These are phyloP conservation scores for Theretra japonica DNA, from an alignment of 2,888 invertebrate species.

Conservation along the genomic window DNA sequence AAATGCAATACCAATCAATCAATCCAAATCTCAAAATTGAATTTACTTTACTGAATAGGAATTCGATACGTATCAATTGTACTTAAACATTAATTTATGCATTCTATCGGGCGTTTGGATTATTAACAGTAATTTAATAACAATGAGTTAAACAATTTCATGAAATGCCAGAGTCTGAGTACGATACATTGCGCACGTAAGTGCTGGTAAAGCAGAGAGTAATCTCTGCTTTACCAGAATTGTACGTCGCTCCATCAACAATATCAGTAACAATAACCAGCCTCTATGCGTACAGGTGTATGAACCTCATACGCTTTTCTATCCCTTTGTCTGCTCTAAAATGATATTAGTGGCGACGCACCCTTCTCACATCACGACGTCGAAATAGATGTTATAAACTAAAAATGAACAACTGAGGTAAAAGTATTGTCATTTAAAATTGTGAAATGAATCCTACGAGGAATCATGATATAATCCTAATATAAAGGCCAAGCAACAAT, in stretches of 20 bases:
- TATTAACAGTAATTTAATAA: neutral
- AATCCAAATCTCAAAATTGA: conserved; percentile 9
- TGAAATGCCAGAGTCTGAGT: conserved; percentile 49
- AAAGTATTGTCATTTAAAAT: too few relatives aligned
- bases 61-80: neutral
- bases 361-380: conserved; percentile 55
- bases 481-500: too few relatives aligned
- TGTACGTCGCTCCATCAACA: conserved; percentile 56
- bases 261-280: conserved; percentile 55
- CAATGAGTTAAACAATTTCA: neutral
- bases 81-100: neutral
- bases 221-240: conserved; percentile 61
- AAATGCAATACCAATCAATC: conserved; percentile 10
- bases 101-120: neutral
- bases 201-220: too few relatives aligned
- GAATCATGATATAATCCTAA: too few relatives aligned
- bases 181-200: conserved; percentile 47
- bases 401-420: too few relatives aligned
- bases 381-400: too few relatives aligned
- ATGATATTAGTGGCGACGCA: conserved; percentile 63
- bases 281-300: conserved; percentile 60
- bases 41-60: neutral
- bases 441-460: too few relatives aligned
- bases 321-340: conserved; percentile 67
- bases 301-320: conserved; percentile 68